A percentile compares a stretch with the other conserved stretches of the same genome.
These are phyloP conservation scores for Oikopleura dioica DNA, from an alignment of 23 tunicate species.

Conservation along the genomic window DNA sequence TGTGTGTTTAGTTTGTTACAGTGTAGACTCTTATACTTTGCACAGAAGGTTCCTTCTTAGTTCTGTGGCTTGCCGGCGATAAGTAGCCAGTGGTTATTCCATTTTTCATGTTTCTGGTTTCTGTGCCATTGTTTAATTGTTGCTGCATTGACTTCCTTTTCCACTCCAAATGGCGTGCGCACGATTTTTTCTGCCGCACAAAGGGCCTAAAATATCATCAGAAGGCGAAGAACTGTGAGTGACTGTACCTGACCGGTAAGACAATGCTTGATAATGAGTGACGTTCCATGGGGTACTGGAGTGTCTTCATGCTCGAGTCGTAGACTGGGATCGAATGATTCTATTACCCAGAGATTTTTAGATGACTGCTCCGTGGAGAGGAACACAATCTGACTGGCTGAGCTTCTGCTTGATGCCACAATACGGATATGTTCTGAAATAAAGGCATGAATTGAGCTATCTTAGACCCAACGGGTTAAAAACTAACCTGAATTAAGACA, in stretches of 20 bases:
- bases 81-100: slow-evolving; percentile 74
- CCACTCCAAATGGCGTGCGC: slow-evolving; percentile 61
- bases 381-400: neutral
- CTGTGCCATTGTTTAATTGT: slow-evolving; percentile 45
- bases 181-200: neutral
- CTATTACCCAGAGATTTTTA: neutral
- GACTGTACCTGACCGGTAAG: neutral
- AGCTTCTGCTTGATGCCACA: neutral
- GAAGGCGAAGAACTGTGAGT: neutral
- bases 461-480: too few species aligned
- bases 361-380: neutral
- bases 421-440: neutral
- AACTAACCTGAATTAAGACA: neutral
- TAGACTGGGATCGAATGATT: neutral
- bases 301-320: neutral
- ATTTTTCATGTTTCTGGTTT: slow-evolving; percentile 29
- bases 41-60: slow-evolving; percentile 29
- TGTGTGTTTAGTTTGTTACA: too few species aligned
- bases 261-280: neutral
- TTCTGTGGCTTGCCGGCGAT: slow-evolving; percentile 81
- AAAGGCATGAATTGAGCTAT: too few species aligned
- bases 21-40: too few species aligned
- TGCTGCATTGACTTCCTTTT: slow-evolving; percentile 51
- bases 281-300: neutral
- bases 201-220: neutral